A percentile compares a stretch with the other conserved stretches of the same genome.
These are phyloP conservation scores for Theristus sp. DNA, from an alignment of 2,888 invertebrate species.

Conservation along the genomic window DNA sequence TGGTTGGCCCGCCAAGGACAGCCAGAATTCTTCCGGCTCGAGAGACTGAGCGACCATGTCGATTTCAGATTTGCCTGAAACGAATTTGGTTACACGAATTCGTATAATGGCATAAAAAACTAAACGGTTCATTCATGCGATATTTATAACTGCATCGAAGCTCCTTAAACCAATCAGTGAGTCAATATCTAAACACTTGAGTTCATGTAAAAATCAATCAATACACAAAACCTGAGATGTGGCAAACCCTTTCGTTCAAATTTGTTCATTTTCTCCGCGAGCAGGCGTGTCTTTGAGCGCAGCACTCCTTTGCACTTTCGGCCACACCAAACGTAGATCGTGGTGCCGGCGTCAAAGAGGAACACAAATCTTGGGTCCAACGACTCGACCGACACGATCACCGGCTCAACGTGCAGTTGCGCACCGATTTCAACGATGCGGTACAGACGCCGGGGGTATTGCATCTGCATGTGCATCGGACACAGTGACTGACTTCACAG, in stretches of 20 bases:
- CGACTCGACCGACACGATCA: conserved; percentile 36
- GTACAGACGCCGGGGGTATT: conserved; percentile 14
- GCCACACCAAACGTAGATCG: conserved; percentile 75
- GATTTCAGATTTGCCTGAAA: conserved; percentile 61
- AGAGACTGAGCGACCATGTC: conserved; percentile 59
- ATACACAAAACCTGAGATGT: no score
- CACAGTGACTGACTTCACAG: no score
- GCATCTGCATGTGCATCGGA: conserved; percentile 1
- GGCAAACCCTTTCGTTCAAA: conserved; percentile 89
- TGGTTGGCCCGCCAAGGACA: conserved; percentile 36
- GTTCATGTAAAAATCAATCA: no score
- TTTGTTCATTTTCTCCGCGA: conserved; percentile 96
- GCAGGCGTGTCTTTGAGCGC: conserved; percentile 43
- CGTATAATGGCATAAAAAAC: no score
- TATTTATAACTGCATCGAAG: no score
- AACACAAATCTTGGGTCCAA: conserved; percentile 81
- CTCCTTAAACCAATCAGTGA: no score
- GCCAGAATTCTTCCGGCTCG: conserved; percentile 70
- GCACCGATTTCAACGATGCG: conserved; percentile 18
- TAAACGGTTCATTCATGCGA: no score
- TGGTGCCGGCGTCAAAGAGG: conserved; percentile 61
- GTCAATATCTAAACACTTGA: no score
- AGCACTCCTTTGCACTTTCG: conserved; percentile 38
- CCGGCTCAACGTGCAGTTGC: conserved; percentile 39
- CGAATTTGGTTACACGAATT: background rate